Evolutionary conservation across 1,140 invertebrate genomes (phyloP), one percentile per base, ranked within the genome.

Genomic region (Brachionus koreanus): DNA sequence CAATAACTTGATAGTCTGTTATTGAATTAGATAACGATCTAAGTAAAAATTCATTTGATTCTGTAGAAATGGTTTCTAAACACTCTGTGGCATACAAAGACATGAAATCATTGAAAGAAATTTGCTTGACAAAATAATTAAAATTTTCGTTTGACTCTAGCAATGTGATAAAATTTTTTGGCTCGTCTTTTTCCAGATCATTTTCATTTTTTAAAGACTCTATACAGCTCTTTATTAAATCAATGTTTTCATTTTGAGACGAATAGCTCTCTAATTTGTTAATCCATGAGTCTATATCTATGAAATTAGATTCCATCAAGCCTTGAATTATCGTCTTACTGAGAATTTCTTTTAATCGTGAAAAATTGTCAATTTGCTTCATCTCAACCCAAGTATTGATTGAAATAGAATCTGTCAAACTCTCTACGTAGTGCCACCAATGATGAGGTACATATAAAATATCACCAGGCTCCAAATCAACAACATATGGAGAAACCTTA

Each of bases 361-460:
- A 33, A n/a, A 16, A 33, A 77, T 77, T 25, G 35, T 77, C 75
- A 16, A 10, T 19, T 16, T 23, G 42, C 35, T 77, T 37, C 10
- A 77, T 33, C 63, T 87, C 86, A 72, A 97, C 87, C 95, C 95
- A 98, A 61, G 92, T 91, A 89, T 98, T 98, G 0, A 97, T 90
- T 85, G 93, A 93, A 13, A 97, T 91, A 19, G 93, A 90, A 12
- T 87, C 85, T 83, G 92, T 91, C 57, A 93, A 85, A 85, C 93
- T 93, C 87, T 95, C 93, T 5, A 97, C 96, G 89, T 93, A 96
- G 90, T 98, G 96, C 96, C 96, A 98, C 95, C 95, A 98, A 74
- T 93, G 92, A 84, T 91, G 90, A 7, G 96, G 96, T 1, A 98
- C 92, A 86, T 94, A 91, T 9, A 98, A 87, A 5, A 95, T 92